phyloP scores from a whole-genome alignment of 1,140 invertebrate species.

The Drosophila nikananu region DNA sequence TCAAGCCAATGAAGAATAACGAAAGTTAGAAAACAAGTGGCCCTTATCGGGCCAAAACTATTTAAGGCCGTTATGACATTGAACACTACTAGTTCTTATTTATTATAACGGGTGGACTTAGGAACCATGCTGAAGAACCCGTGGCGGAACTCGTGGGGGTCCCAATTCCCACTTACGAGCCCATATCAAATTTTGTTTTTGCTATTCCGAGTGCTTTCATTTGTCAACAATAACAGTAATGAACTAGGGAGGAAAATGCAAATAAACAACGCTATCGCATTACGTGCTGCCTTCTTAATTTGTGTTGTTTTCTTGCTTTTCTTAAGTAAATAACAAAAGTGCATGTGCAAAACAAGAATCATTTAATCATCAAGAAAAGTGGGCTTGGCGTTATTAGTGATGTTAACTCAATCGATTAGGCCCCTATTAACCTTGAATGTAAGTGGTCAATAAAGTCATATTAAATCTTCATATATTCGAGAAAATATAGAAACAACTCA shows the following conservation, averaged over 20 bases:
- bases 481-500: not conserved
- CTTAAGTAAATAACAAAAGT: constrained; percentile 22
- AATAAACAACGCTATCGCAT: constrained; percentile 59
- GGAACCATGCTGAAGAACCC: constrained; percentile 23
- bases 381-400: not conserved
- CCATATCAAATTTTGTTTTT: constrained; percentile 39
- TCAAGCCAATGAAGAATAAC: not conserved
- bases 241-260: constrained; percentile 37
- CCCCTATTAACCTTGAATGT: not conserved
- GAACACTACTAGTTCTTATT: constrained; percentile 11
- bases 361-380: constrained; percentile 11
- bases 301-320: constrained; percentile 16
- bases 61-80: constrained; percentile 39
- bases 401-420: constrained; percentile 1
- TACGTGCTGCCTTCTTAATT: constrained; percentile 36
- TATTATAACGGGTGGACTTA: constrained; percentile 23
- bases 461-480: not conserved
- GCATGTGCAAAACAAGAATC: constrained; percentile 1
- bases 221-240: constrained; percentile 42
- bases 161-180: constrained; percentile 1
- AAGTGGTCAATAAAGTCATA: not conserved
- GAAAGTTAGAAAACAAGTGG: constrained; percentile 26
- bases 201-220: constrained; percentile 22
- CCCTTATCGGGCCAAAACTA: constrained; percentile 38
- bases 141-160: constrained; percentile 16